Evolutionary conservation across 2,113 vertebrate genomes (phyloP), one percentile per base, ranked within the genome.

Genomic region (Narcine bancroftii): DNA sequence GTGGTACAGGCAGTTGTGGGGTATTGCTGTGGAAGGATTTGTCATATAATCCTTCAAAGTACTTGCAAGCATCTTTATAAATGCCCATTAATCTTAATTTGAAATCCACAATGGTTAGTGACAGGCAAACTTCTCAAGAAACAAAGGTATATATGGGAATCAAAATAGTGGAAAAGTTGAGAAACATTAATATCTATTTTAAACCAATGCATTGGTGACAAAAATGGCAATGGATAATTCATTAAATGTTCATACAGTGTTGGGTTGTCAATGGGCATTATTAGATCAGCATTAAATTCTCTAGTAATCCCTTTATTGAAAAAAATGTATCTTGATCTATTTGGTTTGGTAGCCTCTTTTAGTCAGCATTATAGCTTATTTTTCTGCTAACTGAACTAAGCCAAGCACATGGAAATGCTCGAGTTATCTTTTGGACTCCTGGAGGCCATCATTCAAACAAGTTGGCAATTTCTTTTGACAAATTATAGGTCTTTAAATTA

Each of bases 31-130:
- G 65, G 63, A 91, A 91, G 65, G 21, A 91, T 91, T 91, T 69
- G 65, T 29, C 42, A 1, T 45, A 21, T 65, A 87, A 69, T 71
- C 17, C 26, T 91, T 91, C 85, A 89, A 89, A 89, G n/a, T 89
- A n/a, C n/a, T n/a, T n/a, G 11, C 39, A 69, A 47, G 5, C 39
- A 71, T 45, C 24, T 45, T 42, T 91, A 83, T 91, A 69, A 69
- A 69, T 89, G 24, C 24, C 53, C 36, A 89, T 66, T 45, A 65
- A 69, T 91, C n/a, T 89, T 89, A 36, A 89, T 45, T 89, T 66
- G 19, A 89, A 65, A 89, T 42, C 39, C 39, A 24, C 60, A 89
- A 66, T 89, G 15, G 65, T 91, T 45, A 9, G 63, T 17, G 39
- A 65, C 24, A 39, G n/a, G 60, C n/a, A 4, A 89, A 66, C 19